Evolutionary conservation across 2,113 vertebrate genomes (phyloP).

Genomic region (Sterna hirundo): DNA sequence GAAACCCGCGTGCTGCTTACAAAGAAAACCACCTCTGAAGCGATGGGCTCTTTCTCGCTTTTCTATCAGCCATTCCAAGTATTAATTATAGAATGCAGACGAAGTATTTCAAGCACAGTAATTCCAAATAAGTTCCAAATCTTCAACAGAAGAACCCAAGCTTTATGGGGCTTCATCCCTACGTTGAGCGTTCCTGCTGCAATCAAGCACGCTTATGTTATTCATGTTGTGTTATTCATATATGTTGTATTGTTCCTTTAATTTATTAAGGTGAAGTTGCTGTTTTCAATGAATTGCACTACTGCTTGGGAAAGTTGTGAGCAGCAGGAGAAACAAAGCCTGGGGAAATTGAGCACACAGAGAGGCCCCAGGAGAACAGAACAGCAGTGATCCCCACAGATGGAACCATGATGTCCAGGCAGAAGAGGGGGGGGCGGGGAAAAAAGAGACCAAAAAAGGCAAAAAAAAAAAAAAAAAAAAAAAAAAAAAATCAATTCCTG

Average conservation of each 20-base stretch:
- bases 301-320: not conserved
- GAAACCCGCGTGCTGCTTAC: not conserved
- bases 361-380: not conserved
- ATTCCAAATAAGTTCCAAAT: no score
- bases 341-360: not conserved
- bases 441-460: no score
- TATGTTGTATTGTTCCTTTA: not conserved
- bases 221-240: accelerated
- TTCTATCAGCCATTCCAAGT: not conserved
- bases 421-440: accelerated
- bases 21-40: not conserved
- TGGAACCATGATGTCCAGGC: not conserved
- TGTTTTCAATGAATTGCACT: not conserved
- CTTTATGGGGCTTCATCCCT: not conserved
- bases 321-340: not conserved
- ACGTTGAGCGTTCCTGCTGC: not conserved
- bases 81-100: not conserved
- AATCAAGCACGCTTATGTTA: accelerated
- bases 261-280: not conserved
- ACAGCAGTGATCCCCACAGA: not conserved
- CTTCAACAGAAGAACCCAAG: not conserved
- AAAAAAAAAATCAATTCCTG: not conserved
- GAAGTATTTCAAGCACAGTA: not conserved
- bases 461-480: not conserved
- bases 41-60: not conserved